phyloP scores from a whole-genome alignment of 2,797 vertebrate species.

The Peromyscus aztecus region DNA sequence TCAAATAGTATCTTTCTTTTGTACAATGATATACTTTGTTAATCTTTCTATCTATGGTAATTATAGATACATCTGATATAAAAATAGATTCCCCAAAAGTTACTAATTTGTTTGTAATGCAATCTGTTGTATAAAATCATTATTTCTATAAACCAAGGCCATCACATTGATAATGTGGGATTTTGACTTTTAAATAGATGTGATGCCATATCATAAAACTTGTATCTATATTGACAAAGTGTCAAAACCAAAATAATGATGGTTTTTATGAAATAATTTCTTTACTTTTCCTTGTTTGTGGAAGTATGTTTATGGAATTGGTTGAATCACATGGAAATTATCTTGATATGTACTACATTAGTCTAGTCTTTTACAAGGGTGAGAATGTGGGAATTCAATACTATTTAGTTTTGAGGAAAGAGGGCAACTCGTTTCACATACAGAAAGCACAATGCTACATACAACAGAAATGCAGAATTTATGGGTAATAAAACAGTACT shows the following conservation, averaged over 20 bases:
- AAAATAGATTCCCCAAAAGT: neutral
- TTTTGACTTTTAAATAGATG: neutral
- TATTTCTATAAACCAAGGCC: neutral
- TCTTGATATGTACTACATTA: neutral
- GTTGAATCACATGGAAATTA: neutral
- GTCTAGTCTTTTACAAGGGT: neutral
- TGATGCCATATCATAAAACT: neutral
- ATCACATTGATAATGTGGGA: neutral
- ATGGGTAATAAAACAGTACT: neutral
- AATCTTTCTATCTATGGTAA: neutral
- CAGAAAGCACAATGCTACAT: neutral
- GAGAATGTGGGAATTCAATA: neutral
- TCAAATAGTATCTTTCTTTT: neutral
- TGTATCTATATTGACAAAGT: neutral
- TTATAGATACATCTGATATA: neutral
- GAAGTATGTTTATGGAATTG: neutral
- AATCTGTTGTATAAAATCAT: neutral
- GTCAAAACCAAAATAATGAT: neutral
- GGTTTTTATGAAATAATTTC: neutral
- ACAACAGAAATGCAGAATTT: neutral
- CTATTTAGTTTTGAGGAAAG: neutral
- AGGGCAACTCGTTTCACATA: neutral
- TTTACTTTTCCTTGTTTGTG: neutral
- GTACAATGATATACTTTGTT: neutral
- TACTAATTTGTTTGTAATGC: neutral